A percentile compares a stretch with the other conserved stretches of the same genome.
phyloP scores from a whole-genome alignment of 2,888 invertebrate genomes.

The Cheilosia vernalis region DNA sequence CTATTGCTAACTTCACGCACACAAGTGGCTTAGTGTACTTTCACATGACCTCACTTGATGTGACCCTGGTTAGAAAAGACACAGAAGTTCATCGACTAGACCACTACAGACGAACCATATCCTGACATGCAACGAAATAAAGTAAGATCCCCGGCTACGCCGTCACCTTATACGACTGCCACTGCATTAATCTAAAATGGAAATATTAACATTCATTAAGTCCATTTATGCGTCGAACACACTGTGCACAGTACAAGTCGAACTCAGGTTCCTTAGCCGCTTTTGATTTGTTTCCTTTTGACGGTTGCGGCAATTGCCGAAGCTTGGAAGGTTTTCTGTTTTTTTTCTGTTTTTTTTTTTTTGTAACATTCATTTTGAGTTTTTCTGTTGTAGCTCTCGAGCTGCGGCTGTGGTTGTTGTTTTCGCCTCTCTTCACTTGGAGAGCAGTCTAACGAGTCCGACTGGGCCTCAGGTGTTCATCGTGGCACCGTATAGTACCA shows the following conservation, averaged over 20 bases:
- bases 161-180: slow-evolving; percentile 33
- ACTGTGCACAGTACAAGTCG: slow-evolving; percentile 52
- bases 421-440: slow-evolving; percentile 31
- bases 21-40: too few species aligned
- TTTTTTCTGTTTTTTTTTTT: neutral
- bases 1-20: too few species aligned
- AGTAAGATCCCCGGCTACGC: neutral
- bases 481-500: slow-evolving; percentile 50
- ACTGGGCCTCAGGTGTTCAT: slow-evolving; percentile 75
- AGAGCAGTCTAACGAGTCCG: slow-evolving; percentile 71
- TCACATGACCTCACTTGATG: too few species aligned
- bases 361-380: slow-evolving; percentile 8
- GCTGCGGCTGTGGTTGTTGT: slow-evolving; percentile 1
- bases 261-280: slow-evolving; percentile 46
- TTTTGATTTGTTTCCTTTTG: slow-evolving; percentile 49
- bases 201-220: slow-evolving; percentile 53
- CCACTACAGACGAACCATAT: too few species aligned
- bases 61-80: too few species aligned
- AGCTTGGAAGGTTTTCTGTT: slow-evolving; percentile 45
- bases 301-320: slow-evolving; percentile 44
- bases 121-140: too few species aligned
- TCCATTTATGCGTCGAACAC: slow-evolving; percentile 40
- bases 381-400: slow-evolving; percentile 20
- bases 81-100: too few species aligned
- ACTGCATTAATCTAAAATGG: slow-evolving; percentile 45